Percentiles rank a stretch among this genome's conserved stretches.
phyloP scores from a whole-genome alignment of 2,888 invertebrate species.

The Sphaerophoria rueppellii region DNA sequence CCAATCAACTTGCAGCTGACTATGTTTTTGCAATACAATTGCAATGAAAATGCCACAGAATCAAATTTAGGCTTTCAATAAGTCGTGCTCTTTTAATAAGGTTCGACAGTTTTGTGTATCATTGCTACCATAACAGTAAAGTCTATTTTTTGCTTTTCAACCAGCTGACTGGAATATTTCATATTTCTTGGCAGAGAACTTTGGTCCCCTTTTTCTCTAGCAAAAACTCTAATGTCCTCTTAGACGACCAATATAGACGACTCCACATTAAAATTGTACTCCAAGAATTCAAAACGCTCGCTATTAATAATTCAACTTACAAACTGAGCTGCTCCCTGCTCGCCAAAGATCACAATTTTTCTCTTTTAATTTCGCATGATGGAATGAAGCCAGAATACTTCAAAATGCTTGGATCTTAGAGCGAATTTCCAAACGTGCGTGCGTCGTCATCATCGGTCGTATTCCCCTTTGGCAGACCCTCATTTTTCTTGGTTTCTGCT shows the following conservation, averaged over 20 bases:
- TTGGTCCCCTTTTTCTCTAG: neutral
- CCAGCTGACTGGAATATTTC: no score
- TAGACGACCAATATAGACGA: neutral
- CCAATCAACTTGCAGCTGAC: no score
- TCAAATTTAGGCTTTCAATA: no score
- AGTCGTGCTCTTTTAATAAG: no score
- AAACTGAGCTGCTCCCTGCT: conserved; percentile 2
- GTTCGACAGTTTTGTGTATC: no score
- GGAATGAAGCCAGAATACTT: conserved; percentile 66
- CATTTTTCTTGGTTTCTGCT: conserved; percentile 44
- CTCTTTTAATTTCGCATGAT: conserved; percentile 31
- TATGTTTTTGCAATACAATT: no score
- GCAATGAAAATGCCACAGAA: no score
- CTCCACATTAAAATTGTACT: neutral
- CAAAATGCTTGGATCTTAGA: conserved; percentile 19
- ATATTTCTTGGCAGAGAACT: neutral
- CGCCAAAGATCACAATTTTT: conserved; percentile 9
- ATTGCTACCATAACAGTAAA: no score
- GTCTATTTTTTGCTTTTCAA: no score
- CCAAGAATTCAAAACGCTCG: conserved; percentile 25
- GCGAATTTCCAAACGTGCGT: conserved; percentile 59
- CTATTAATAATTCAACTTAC: conserved; percentile 65
- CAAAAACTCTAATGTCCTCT: neutral
- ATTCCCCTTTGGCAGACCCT: conserved; percentile 44
- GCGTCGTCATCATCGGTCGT: no score